A percentile compares a stretch with the other conserved stretches of the same genome.
phyloP scores from a whole-genome alignment of 2,797 vertebrate species.

The Pitangus sulphuratus region DNA sequence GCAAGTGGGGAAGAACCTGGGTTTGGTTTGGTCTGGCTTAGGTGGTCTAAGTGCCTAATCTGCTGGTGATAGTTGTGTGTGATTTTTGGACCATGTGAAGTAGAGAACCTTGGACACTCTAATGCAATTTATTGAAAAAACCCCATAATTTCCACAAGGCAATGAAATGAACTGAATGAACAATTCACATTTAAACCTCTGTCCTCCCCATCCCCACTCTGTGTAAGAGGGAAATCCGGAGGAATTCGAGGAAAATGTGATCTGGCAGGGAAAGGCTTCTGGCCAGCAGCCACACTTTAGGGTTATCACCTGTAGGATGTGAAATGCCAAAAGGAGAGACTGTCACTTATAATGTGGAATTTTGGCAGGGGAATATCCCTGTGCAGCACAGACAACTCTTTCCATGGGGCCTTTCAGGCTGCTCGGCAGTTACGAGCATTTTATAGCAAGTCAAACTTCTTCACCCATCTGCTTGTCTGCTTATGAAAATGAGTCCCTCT shows the following conservation, averaged over 20 bases:
- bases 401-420: background rate
- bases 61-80: background rate
- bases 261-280: background rate
- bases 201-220: background rate
- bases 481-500: slow-evolving; percentile 47
- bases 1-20: background rate
- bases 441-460: slow-evolving; percentile 57
- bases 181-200: rapidly evolving
- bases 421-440: background rate
- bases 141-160: background rate
- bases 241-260: background rate
- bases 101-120: background rate
- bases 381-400: background rate
- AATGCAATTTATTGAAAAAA: background rate
- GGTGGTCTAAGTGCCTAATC: background rate
- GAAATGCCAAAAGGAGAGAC: background rate
- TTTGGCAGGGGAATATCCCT: background rate
- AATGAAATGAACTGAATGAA: background rate
- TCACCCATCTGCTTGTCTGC: slow-evolving; percentile 64
- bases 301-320: background rate
- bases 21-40: background rate
- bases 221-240: background rate
- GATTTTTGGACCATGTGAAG: background rate
- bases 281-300: background rate
- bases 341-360: rapidly evolving